Percentiles rank a stretch among this genome's conserved stretches.
These are phyloP conservation scores for Hemicentrotus pulcherrimus DNA, from an alignment of 35 echinoderm and acorn worm genomes.

Conservation along the genomic window DNA sequence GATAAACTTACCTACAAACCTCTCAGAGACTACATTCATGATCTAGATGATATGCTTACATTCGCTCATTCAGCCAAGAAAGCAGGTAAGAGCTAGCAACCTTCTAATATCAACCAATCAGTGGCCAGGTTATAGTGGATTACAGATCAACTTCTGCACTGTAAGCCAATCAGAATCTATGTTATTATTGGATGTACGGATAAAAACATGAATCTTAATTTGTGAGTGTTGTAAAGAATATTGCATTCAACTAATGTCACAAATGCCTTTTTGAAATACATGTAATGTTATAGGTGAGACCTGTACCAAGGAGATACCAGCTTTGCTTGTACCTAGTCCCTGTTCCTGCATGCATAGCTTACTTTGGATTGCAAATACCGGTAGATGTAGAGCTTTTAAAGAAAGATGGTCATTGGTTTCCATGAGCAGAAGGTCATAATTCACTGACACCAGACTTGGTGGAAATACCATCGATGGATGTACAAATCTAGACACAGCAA, in stretches of 20 bases:
- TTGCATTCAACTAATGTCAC: no score
- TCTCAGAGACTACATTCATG: slow-evolving; percentile 45
- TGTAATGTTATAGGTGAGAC: no score
- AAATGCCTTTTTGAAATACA: no score
- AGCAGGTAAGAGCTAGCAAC: slow-evolving; percentile 68
- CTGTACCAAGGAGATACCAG: no score
- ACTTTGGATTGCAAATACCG: not conserved
- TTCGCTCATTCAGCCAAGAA: slow-evolving; percentile 76
- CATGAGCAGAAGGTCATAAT: no score
- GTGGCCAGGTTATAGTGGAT: not conserved
- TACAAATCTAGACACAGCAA: no score
- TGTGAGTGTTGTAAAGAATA: no score
- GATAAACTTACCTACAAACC: slow-evolving; percentile 66
- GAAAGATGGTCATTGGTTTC: no score
- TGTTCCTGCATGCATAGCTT: not conserved
- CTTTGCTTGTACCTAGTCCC: not conserved
- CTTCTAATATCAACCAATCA: not conserved
- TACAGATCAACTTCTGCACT: not conserved
- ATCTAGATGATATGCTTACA: slow-evolving; percentile 90
- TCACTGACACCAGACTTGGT: no score
- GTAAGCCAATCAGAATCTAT: not conserved
- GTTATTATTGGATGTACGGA: not conserved
- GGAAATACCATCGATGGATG: no score
- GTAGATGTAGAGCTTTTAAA: no score
- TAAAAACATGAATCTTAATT: no score